A percentile compares a stretch with the other conserved stretches of the same genome.
Evolutionary conservation across 2,888 invertebrate species (phyloP).

Genomic region (Pomacea canaliculata): DNA sequence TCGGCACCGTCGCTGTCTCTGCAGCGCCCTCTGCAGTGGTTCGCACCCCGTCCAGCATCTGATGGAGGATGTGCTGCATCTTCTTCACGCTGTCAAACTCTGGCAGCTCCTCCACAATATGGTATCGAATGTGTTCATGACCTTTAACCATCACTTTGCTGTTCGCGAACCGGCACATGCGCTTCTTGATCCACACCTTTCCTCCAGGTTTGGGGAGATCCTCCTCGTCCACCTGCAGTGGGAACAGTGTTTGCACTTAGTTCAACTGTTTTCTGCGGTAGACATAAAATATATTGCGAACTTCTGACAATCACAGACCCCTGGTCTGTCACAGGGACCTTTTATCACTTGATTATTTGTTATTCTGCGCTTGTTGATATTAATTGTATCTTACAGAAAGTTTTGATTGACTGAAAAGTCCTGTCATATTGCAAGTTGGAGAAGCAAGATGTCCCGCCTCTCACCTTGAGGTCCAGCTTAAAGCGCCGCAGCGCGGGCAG

Average conservation of each 20-base stretch:
- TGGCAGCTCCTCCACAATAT: constrained; percentile 56
- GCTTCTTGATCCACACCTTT: constrained; percentile 55
- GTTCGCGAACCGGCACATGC: constrained; percentile 50
- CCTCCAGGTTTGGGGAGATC: constrained; percentile 51
- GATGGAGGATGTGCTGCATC: constrained; percentile 27
- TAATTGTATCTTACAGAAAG: no score
- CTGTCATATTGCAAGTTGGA: no score
- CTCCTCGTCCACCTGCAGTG: constrained; percentile 38
- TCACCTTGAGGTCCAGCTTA: constrained; percentile 43
- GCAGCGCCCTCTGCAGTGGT: background rate
- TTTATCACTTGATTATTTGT: no score
- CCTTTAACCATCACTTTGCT: constrained; percentile 50
- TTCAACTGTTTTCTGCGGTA: background rate
- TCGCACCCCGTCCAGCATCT: constrained; percentile 9
- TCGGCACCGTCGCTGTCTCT: background rate
- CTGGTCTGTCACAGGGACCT: no score
- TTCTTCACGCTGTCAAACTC: constrained; percentile 48
- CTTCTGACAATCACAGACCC: background rate
- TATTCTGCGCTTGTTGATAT: no score
- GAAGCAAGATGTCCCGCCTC: background rate
- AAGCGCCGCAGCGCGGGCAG: constrained; percentile 58
- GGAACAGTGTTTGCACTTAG: background rate
- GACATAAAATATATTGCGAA: background rate
- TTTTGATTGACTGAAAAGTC: no score
- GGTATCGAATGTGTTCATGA: constrained; percentile 58